Conservation (phyloP, 92 coral and sea anemone genomes). For the Heliopora coerulea region DNA sequence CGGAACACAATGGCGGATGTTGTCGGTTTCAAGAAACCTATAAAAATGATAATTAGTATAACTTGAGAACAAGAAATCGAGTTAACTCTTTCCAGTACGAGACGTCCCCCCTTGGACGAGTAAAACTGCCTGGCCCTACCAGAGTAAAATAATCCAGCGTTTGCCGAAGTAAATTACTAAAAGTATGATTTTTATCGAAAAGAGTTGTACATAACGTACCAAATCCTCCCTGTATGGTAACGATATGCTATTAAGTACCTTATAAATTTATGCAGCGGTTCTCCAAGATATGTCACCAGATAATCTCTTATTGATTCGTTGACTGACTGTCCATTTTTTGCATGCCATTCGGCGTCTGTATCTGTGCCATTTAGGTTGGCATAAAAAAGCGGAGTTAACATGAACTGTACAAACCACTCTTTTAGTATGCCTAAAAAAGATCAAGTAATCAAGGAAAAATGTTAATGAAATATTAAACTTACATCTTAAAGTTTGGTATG, state of each 20-base stretch:
- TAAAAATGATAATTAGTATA: background rate
- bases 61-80: too few species aligned
- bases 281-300: constrained; percentile 61
- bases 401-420: constrained; percentile 50
- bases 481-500: too few species aligned
- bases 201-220: background rate
- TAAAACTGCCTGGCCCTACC: too few species aligned
- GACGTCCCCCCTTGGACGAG: too few species aligned
- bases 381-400: constrained; percentile 48
- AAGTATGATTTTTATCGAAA: too few species aligned
- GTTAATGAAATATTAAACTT: too few species aligned
- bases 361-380: constrained; percentile 53
- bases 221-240: background rate
- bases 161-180: too few species aligned
- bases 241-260: constrained; percentile 37
- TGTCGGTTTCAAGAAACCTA: constrained; percentile 76
- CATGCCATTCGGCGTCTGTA: constrained; percentile 57
- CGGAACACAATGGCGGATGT: constrained; percentile 83
- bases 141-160: background rate
- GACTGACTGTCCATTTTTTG: constrained; percentile 58
- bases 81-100: too few species aligned
- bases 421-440: constrained; percentile 65
- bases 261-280: constrained; percentile 55
- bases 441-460: too few species aligned
- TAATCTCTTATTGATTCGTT: constrained; percentile 70